phyloP scores from a whole-genome alignment of 2,797 vertebrate species.

The Chanos chanos region DNA sequence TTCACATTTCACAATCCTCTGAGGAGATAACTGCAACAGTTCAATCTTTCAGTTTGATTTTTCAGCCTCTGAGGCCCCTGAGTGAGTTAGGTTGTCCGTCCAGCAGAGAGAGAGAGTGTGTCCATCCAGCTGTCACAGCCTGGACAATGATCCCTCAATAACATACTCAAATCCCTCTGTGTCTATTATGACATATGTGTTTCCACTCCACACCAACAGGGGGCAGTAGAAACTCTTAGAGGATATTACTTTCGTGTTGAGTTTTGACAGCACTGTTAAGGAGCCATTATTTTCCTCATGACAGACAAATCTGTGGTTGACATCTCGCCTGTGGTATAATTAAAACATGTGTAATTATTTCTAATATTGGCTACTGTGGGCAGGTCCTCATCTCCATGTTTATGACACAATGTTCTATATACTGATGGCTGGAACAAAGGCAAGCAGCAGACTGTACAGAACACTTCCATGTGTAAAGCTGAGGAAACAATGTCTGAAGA shows the following conservation, averaged over 20 bases:
- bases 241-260: too few species aligned
- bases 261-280: too few species aligned
- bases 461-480: too few species aligned
- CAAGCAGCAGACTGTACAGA: too few species aligned
- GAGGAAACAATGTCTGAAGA: too few species aligned
- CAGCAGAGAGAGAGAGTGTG: conserved; percentile 55
- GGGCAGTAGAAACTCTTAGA: not conserved
- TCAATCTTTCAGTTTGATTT: conserved; percentile 71
- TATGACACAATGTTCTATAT: too few species aligned
- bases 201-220: conserved; percentile 5
- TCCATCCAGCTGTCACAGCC: conserved; percentile 62
- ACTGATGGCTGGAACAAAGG: too few species aligned
- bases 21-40: conserved; percentile 64
- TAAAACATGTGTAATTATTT: conserved; percentile 22
- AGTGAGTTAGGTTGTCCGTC: conserved; percentile 76
- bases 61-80: conserved; percentile 71
- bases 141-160: conserved; percentile 39
- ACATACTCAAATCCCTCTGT: conserved; percentile 8
- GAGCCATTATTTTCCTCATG: too few species aligned
- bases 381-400: too few species aligned
- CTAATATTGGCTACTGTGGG: conserved; percentile 12
- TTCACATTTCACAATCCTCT: conserved; percentile 39
- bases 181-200: conserved; percentile 20
- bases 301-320: too few species aligned
- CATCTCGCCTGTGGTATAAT: conserved; percentile 20